phyloP scores from a whole-genome alignment of 2,888 invertebrate genomes.

The Meloe dianella region DNA sequence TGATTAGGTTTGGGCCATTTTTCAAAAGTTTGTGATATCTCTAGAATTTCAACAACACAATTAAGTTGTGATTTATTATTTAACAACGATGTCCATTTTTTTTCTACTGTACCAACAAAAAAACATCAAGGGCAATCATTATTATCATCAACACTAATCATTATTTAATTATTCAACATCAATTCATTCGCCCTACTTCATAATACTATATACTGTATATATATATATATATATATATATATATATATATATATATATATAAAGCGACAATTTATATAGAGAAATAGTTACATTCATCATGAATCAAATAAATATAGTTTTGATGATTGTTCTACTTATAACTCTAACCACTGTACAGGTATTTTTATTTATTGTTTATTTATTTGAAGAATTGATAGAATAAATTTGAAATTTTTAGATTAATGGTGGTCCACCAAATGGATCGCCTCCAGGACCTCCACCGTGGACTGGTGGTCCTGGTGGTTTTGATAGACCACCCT shows the following conservation, averaged over 20 bases:
- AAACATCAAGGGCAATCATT: neutral
- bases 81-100: neutral
- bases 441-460: slow-evolving; percentile 22
- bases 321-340: neutral
- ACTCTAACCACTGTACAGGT: neutral
- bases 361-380: neutral
- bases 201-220: no score
- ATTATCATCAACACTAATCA: neutral
- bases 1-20: neutral
- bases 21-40: neutral
- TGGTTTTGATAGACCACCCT: neutral
- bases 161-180: neutral
- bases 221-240: no score
- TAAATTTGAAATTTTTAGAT: neutral
- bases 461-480: slow-evolving; percentile 8
- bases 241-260: no score
- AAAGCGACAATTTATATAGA: neutral
- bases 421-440: slow-evolving; percentile 9
- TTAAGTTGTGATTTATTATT: neutral
- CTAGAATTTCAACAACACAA: neutral
- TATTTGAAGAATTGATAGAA: neutral
- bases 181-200: neutral
- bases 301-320: neutral
- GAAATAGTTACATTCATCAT: neutral
- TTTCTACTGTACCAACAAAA: neutral